Conservation (phyloP, 2,797 vertebrate species). For the Cyprinodon diabolis region DNA sequence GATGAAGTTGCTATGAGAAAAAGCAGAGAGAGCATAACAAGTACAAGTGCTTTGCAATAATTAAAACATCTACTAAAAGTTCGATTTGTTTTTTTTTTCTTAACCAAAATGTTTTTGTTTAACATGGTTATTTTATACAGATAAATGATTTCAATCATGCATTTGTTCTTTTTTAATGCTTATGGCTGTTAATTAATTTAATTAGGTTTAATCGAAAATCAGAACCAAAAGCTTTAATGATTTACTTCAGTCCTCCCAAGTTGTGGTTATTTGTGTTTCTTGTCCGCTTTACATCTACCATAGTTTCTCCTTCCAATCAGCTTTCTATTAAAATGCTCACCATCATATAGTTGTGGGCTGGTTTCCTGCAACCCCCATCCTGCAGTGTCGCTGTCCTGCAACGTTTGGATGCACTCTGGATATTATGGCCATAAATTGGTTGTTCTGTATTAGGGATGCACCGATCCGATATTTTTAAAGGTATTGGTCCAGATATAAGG, state of each 20-base stretch:
- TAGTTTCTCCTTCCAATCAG: neutral
- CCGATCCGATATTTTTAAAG: too few species aligned
- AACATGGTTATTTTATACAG: neutral
- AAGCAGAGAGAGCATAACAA: too few species aligned
- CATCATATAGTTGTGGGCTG: neutral
- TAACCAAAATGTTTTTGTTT: neutral
- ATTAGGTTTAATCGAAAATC: neutral
- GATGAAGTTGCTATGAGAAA: too few species aligned
- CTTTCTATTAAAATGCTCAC: neutral
- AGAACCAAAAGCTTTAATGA: neutral
- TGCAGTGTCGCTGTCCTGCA: too few species aligned
- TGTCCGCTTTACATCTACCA: neutral
- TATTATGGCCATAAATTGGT: neutral
- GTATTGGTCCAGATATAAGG: too few species aligned
- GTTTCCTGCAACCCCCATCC: too few species aligned
- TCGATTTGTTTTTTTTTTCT: neutral
- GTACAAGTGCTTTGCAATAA: slow-evolving; percentile 9
- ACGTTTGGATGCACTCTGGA: too few species aligned
- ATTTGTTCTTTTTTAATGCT: neutral
- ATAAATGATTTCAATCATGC: neutral
- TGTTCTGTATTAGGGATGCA: neutral
- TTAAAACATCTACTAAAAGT: neutral
- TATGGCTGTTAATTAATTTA: neutral
- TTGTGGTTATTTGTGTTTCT: neutral
- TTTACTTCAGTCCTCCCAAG: neutral